Base-by-base conservation (phyloP, 2,797 vertebrate genomes). In the Spinus pinus region DNA sequence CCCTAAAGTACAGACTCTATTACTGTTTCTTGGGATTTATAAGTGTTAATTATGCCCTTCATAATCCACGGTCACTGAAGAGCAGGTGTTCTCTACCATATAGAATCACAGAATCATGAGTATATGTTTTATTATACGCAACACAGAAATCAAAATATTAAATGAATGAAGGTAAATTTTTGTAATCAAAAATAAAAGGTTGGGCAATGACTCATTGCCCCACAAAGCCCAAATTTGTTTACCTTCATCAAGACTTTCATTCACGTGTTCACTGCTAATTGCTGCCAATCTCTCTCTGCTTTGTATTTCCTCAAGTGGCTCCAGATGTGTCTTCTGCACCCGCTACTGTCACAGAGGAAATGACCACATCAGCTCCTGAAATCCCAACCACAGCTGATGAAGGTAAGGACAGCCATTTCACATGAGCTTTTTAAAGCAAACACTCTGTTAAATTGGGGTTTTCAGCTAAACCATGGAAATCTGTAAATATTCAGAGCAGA, bases 371-470 rank as follows among this genome's bases (percentile, higher is more conserved):
- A 16, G 9, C n/a, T 64, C 39, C 73, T 2, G 5, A 62, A 56
- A 41, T 2, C 12, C 4, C 64, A 39, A 2, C n/a, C 37, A 53
- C 35, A 56, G 2, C 3, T 80, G 15, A 1, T n/a, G 5, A 9
- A 73, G 58, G 66, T 75, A 89, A 85, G 74, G 49, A 39, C 12
- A 79, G 44, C 6, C 23, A 31, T 81, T 75, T 65, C 24, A 17
- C 57, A 41, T 6, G 12, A 16, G 18, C 12, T 53, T 12, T 33
- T 27, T 65, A 14, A n/a, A 27, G 8, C 1, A 77, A 57, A 14
- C 30, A 17, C 6, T 37, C 15, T 23, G 6, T 33, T 49, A 12
- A 24, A 30, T 37, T 7, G 3, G 14, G 8, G 0, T 3, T 64
- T 71, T 64, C 27, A 37, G 23, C 3, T 53, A 42, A 58, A 39